Evolutionary conservation across 2,113 vertebrate genomes (phyloP).

Genomic region (Sphyrna mokarran): DNA sequence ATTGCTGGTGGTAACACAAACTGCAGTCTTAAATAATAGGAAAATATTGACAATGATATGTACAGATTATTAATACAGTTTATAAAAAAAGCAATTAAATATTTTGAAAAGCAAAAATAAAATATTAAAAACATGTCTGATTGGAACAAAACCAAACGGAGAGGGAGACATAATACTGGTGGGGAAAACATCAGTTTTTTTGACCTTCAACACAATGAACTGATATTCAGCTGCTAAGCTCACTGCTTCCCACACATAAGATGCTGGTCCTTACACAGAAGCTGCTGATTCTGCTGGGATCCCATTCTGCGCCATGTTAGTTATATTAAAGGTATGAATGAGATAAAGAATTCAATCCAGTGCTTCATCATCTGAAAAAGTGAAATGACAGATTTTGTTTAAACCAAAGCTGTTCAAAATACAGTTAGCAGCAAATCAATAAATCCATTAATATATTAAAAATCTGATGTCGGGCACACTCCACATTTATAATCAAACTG

Average conservation of each 20-base stretch:
- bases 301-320: not conserved
- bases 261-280: conserved; percentile 17
- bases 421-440: not conserved
- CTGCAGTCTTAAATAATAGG: not conserved
- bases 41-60: conserved; percentile 32
- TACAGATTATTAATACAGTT: conserved; percentile 19
- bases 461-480: not conserved
- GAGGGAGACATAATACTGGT: not conserved
- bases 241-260: conserved; percentile 1
- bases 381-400: conserved; percentile 12
- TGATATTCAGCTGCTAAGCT: conserved; percentile 1
- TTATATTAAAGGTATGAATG: conserved; percentile 12
- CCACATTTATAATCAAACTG: not conserved
- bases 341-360: not conserved
- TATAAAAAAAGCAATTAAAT: conserved; percentile 7
- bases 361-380: conserved; percentile 14
- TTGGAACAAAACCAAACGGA: not conserved
- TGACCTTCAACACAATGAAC: not conserved
- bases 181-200: not conserved
- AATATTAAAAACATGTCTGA: not conserved
- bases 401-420: not conserved
- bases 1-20: not conserved
- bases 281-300: not conserved
- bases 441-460: conserved; percentile 3
- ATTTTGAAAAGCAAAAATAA: conserved; percentile 9